Conservation (phyloP, 2,113 vertebrate genomes). For the Leptobrachium ailaonicum region DNA sequence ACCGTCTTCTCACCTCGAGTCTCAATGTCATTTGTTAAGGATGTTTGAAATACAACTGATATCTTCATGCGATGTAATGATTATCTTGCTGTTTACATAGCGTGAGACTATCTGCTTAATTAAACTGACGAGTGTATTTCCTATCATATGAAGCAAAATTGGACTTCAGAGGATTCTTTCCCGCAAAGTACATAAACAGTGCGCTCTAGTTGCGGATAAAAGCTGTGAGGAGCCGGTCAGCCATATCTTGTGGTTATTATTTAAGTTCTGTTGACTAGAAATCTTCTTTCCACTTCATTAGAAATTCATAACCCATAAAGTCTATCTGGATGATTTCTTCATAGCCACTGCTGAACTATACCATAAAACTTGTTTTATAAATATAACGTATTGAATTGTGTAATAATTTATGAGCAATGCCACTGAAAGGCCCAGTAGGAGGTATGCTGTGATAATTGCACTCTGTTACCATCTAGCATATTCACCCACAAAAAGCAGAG, state of each 20-base stretch:
- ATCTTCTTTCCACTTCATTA: background rate
- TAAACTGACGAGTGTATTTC: slow-evolving; percentile 28
- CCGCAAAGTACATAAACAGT: slow-evolving; percentile 28
- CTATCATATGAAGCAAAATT: slow-evolving; percentile 4
- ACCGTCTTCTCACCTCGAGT: background rate
- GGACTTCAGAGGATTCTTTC: slow-evolving; percentile 14
- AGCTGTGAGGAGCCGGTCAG: background rate
- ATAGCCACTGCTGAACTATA: no score
- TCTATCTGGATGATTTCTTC: no score
- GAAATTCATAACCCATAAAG: background rate
- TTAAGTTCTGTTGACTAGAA: slow-evolving; percentile 1
- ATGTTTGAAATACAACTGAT: slow-evolving; percentile 12
- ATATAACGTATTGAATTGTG: no score
- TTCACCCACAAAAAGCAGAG: no score
- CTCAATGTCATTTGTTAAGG: slow-evolving; percentile 24
- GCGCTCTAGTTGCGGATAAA: background rate
- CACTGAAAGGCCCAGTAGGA: no score
- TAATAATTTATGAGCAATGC: no score
- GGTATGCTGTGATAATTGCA: no score
- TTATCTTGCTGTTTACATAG: slow-evolving; percentile 28
- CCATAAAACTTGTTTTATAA: no score
- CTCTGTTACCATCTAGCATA: no score
- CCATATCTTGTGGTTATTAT: background rate
- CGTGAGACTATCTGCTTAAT: slow-evolving; percentile 14
- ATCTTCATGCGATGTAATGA: slow-evolving; percentile 1